phyloP scores from a whole-genome alignment of 2,888 invertebrate genomes.

The Pristionchus entomophagus region DNA sequence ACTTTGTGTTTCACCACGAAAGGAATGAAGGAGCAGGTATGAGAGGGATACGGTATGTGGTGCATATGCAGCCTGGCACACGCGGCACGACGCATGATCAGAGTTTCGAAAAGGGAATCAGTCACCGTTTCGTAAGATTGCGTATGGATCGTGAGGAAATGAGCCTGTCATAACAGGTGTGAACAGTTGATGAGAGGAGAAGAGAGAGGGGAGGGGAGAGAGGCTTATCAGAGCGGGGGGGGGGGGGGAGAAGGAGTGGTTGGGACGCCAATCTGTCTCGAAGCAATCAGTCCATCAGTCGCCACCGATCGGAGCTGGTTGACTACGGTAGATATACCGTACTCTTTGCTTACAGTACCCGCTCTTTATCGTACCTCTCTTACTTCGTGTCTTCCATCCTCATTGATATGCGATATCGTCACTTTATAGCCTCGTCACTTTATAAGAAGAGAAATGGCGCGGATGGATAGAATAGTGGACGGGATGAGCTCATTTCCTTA shows the following conservation, averaged over 20 bases:
- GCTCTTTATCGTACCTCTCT: neutral
- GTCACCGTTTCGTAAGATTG: neutral
- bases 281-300: neutral
- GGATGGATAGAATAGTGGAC: neutral
- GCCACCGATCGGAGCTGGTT: neutral
- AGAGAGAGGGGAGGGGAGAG: neutral
- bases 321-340: neutral
- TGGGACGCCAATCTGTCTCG: constrained; percentile 16
- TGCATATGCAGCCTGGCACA: neutral
- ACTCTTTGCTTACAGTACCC: too few relatives aligned
- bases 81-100: neutral
- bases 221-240: neutral
- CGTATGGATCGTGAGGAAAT: neutral
- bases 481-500: neutral
- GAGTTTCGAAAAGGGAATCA: too few relatives aligned
- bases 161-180: constrained; percentile 25
- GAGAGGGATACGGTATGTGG: neutral
- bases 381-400: neutral
- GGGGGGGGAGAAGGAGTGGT: neutral
- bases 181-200: constrained; percentile 28
- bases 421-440: neutral
- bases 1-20: neutral
- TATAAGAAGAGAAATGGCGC: neutral
- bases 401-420: neutral
- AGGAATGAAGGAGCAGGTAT: neutral